Base-by-base conservation (phyloP, 1,140 invertebrate genomes). In the Lepidostoma basale region DNA sequence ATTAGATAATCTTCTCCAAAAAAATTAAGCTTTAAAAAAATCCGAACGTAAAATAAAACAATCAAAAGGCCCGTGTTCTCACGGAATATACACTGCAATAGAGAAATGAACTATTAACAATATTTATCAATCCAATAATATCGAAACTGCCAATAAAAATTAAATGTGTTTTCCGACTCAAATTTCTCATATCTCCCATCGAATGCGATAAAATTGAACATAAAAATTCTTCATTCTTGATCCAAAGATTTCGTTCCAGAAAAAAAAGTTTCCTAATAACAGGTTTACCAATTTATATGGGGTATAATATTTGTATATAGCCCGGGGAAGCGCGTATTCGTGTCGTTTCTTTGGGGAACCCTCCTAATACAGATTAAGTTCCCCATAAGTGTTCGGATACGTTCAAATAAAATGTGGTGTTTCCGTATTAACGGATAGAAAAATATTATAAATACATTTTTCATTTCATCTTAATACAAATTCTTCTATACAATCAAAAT, bases 251-350 rank as follows among this genome's bases (percentile, higher is more conserved):
- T 44, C 28, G 14, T 56, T 42, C 10, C 39, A n/a, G 25, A 42
- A 66, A 39, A 66, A 64, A 64, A 56, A 40, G 33, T 30, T 40
- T 42, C 44, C 63, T 66, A 66, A 66, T 66, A 66, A 66, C 58
- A 44, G 63, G 63, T 36, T 66, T 40, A 22, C 20, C 42, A 26
- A 39, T 56, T 56, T 66, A 58, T 66, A 56, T 66, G 63, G 49
- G 30, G 54, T 58, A 56, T 66, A 30, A 62, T 20, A 62, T 66
- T 64, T 56, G 47, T 66, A 44, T 56, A 20, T 66, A 56, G 47
- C 63, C 63, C 20, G 4, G 26, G 49, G 63, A 56, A 47, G 49
- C 23, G 22, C 8, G 56, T 16, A 60, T 42, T 60, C 39, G 14
- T 60, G 40, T 42, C 16, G 28, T 30, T 23, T 12, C 45, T 18